Conservation (phyloP, 1,140 invertebrate genomes). For the Ectropis grisescens region DNA sequence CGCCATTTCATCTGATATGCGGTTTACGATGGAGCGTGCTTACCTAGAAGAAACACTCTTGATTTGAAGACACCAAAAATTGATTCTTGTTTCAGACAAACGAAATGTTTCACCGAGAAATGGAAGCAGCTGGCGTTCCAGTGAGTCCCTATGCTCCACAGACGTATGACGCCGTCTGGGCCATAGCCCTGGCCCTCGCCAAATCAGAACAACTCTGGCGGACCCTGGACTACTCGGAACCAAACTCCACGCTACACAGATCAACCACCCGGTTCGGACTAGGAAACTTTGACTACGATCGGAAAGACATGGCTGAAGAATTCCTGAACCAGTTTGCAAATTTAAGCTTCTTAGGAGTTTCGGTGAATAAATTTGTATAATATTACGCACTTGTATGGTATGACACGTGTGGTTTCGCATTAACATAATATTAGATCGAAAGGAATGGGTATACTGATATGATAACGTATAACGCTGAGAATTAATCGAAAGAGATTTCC, state of each 20-base stretch:
- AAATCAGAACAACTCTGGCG: conserved; percentile 63
- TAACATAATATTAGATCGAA: too few relatives aligned
- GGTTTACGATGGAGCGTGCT: too few relatives aligned
- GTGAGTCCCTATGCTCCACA: conserved; percentile 81
- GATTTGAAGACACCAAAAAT: too few relatives aligned
- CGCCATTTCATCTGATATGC: too few relatives aligned
- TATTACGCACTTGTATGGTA: conserved; percentile 1
- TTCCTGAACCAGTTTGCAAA: conserved; percentile 78
- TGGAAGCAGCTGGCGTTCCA: conserved; percentile 66
- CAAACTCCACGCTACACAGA: conserved; percentile 14
- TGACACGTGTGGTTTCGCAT: background rate
- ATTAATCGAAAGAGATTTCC: too few relatives aligned
- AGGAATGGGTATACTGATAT: too few relatives aligned
- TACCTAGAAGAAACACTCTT: too few relatives aligned
- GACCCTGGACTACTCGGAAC: conserved; percentile 10
- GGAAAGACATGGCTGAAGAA: conserved; percentile 76
- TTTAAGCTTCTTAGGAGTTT: conserved; percentile 86
- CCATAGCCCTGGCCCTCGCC: conserved; percentile 81
- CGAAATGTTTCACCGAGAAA: conserved; percentile 75
- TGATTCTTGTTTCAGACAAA: conserved; percentile 75
- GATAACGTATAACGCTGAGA: too few relatives aligned
- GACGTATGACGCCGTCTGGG: conserved; percentile 92
- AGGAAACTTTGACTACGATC: conserved; percentile 78
- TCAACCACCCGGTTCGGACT: conserved; percentile 49
- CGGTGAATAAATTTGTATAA: conserved; percentile 68